phyloP scores from a whole-genome alignment of 1,140 invertebrate genomes.

The Ctenoplectra terminalis region DNA sequence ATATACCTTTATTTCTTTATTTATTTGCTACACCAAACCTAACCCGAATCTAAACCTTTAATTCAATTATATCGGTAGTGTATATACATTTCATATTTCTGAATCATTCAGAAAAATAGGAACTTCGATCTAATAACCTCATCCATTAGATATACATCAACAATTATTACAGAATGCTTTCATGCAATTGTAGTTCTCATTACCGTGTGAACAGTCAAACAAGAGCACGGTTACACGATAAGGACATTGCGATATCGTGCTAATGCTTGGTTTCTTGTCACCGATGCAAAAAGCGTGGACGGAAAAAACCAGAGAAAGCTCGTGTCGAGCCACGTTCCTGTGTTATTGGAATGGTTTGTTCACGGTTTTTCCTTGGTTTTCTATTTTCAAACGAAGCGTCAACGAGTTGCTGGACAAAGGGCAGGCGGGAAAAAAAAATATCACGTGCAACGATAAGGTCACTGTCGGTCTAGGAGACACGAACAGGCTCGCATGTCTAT shows the following conservation, averaged over 20 bases:
- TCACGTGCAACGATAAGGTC: slow-evolving; percentile 49
- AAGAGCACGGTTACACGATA: not conserved
- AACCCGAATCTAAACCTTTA: too few relatives aligned
- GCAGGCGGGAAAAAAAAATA: not conserved
- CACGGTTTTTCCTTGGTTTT: not conserved
- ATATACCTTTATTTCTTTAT: too few relatives aligned
- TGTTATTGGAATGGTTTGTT: not conserved
- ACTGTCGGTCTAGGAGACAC: slow-evolving; percentile 25
- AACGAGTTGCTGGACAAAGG: not conserved
- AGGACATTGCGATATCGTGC: not conserved
- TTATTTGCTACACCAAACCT: too few relatives aligned
- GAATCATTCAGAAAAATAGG: too few relatives aligned
- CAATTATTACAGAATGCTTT: not conserved
- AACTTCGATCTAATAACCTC: not conserved
- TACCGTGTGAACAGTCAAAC: not conserved
- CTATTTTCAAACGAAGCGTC: not conserved
- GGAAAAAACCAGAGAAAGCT: not conserved
- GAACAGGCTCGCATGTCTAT: slow-evolving; percentile 44
- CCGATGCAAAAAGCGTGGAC: not conserved
- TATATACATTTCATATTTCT: too few relatives aligned
- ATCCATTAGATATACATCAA: not conserved
- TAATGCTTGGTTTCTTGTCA: not conserved
- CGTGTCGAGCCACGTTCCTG: not conserved
- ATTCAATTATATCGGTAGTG: too few relatives aligned
- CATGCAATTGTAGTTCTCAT: not conserved